Conservation (phyloP, 2,797 vertebrate genomes). For the Melanotaenia parkinsoni region DNA sequence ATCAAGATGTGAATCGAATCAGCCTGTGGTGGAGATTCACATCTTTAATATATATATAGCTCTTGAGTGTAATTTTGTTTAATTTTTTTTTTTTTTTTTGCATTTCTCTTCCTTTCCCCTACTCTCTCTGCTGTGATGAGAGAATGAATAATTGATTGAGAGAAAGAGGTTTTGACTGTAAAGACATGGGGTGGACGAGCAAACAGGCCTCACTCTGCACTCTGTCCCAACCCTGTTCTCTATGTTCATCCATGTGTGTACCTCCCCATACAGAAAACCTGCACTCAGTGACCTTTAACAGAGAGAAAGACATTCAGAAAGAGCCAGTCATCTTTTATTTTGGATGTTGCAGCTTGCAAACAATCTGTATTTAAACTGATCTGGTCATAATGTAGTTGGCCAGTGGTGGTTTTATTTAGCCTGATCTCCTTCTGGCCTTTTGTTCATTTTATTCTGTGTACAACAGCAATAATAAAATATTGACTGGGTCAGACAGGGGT, state of each 20-base stretch:
- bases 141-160: constrained; percentile 70
- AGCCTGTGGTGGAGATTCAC: too few relatives aligned
- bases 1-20: too few relatives aligned
- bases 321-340: constrained; percentile 14
- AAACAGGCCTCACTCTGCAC: constrained; percentile 24
- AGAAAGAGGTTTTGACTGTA: constrained; percentile 65
- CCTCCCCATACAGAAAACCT: constrained; percentile 17
- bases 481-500: not conserved
- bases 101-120: constrained; percentile 12
- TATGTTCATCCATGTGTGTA: constrained; percentile 19
- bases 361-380: constrained; percentile 11
- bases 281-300: constrained; percentile 46
- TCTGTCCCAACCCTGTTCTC: constrained; percentile 42
- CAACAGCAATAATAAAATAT: not conserved
- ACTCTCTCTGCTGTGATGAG: constrained; percentile 50
- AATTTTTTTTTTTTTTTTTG: not conserved
- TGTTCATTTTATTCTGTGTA: constrained; percentile 9
- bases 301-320: constrained; percentile 19
- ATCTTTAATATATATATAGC: too few relatives aligned
- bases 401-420: constrained; percentile 1
- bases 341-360: not conserved
- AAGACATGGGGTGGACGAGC: constrained; percentile 42
- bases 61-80: constrained; percentile 18
- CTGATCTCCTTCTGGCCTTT: not conserved
- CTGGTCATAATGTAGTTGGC: not conserved